Conservation (phyloP, 2,113 vertebrate species). For the Atlantisia rogersi region DNA sequence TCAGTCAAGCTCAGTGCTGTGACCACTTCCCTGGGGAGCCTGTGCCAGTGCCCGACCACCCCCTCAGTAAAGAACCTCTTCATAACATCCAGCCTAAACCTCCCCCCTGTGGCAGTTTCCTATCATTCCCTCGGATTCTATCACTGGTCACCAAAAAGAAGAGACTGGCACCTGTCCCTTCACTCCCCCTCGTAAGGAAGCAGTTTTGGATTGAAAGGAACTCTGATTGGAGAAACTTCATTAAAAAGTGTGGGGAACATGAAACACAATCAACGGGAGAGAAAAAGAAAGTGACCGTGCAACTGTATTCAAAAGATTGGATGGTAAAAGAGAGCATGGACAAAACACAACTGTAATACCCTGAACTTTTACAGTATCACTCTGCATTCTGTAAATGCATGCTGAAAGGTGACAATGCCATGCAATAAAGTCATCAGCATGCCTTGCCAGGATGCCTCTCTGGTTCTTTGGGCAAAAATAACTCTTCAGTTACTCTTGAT, state of each 20-base stretch:
- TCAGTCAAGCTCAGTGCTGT: no score
- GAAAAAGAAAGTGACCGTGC: not conserved
- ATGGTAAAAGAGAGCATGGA: not conserved
- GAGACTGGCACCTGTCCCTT: no score
- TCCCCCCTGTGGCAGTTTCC: no score
- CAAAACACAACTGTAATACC: not conserved
- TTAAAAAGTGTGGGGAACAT: not conserved
- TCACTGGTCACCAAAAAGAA: no score
- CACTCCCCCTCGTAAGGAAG: no score
- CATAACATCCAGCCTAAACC: no score
- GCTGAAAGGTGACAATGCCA: not conserved
- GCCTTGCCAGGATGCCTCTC: not conserved
- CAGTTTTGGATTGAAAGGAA: not conserved
- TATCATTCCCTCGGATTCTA: no score
- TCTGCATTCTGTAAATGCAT: not conserved
- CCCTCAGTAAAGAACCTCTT: no score
- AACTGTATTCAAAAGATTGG: not conserved
- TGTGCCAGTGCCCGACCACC: no score
- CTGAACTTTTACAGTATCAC: not conserved
- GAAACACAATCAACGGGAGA: accelerated
- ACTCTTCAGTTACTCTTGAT: not conserved
- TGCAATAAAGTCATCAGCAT: not conserved
- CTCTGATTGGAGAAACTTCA: not conserved
- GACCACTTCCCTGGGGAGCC: no score
- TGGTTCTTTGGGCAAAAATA: not conserved